These are phyloP conservation scores for Axea sp. DNA, from an alignment of 2,888 invertebrate species.

Conservation along the genomic window DNA sequence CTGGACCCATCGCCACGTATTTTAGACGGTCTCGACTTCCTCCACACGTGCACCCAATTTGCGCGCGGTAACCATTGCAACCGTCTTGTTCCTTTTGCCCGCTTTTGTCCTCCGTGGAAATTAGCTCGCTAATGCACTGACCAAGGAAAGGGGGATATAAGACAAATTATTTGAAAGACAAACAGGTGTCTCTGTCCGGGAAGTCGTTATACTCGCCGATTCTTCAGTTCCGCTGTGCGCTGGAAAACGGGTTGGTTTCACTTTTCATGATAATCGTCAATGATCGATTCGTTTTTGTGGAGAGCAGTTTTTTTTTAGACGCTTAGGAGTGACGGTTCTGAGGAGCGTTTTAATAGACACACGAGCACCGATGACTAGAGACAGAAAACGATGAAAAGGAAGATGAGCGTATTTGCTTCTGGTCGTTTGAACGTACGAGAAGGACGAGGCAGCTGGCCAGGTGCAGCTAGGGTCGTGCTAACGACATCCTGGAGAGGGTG, in stretches of 20 bases:
- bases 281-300: too few species aligned
- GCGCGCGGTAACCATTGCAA: constrained; percentile 31
- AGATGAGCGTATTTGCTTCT: constrained; percentile 11
- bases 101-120: constrained; percentile 19
- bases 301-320: constrained; percentile 13
- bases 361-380: constrained; percentile 1
- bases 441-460: constrained; percentile 34
- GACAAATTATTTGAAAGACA: constrained; percentile 16
- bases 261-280: constrained; percentile 6
- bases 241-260: constrained; percentile 8
- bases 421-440: neutral
- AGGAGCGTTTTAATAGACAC: constrained; percentile 20
- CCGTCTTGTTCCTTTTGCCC: constrained; percentile 6
- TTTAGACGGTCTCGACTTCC: constrained; percentile 16
- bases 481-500: constrained; percentile 41
- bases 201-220: constrained; percentile 33
- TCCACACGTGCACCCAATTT: constrained; percentile 39
- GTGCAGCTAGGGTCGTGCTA: constrained; percentile 30
- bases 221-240: neutral
- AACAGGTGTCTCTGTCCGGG: constrained; percentile 38
- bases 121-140: constrained; percentile 35
- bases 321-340: constrained; percentile 2
- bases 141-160: constrained; percentile 7
- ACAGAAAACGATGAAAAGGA: constrained; percentile 2
- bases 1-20: neutral